Evolutionary conservation across 2,113 vertebrate species (phyloP), one percentile per base, ranked within the genome.

Genomic region (Campylorhamphus procurvoides): DNA sequence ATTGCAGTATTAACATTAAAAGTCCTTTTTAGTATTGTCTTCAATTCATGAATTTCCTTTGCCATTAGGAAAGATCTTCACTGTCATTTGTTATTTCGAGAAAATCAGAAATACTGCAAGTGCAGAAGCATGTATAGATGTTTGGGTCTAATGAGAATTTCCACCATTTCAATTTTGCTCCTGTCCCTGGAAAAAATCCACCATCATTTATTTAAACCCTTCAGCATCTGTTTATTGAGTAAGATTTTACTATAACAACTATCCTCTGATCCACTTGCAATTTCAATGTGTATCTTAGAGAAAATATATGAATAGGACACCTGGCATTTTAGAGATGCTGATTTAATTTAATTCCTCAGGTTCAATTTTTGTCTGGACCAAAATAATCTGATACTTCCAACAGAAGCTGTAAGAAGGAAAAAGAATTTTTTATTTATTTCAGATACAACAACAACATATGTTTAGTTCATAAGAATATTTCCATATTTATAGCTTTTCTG

Each of bases 121-220:
- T 79, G 68, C 62, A 68, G 44, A 19, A 92, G 18, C 6, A 37
- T 0, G 0, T 52, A 58, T 42, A 69, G 52, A 60, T 44, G 7
- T 44, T 37, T 66, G 24, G 3, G 35, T 82, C 11, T 68, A 24
- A 14, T 42, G 19, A 39, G 37, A 18, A 22, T 71, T 84, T 84
- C 53, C 60, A 73, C 62, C 5, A 63, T 71, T 81, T 84, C 37
- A 50, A 3, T 81, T 84, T 86, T 81, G 7, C 33, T 84, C 33
- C 35, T n/a, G n/a, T n/a, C n/a, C n/a, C n/a, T n/a, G 5, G 5
- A 9, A 47, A 62, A 74, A 50, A 16, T 1, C 0, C 1, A 40
- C 7, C 33, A 90, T n/a, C 5, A 53, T 76, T 79, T 73, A 56
- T 73, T 89, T 37, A 84, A 91, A 63, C 14, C 6, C 18, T 59